Evolutionary conservation across 2,888 invertebrate species (phyloP).

Genomic region (Agonopterix heracliana): DNA sequence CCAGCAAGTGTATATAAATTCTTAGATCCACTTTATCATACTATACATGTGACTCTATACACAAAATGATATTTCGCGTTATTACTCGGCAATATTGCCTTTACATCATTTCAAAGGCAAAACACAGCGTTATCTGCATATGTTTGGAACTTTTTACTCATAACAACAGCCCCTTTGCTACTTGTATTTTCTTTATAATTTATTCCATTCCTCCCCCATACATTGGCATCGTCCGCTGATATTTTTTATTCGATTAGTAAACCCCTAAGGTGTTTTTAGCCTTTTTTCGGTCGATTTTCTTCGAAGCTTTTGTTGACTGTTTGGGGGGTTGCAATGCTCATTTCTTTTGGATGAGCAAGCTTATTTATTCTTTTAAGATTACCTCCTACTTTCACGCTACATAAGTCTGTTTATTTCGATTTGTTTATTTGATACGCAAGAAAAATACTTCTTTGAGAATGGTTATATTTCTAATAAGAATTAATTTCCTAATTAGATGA

Average conservation of each 20-base stretch:
- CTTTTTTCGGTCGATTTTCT: conserved; percentile 78
- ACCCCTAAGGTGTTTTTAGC: conserved; percentile 78
- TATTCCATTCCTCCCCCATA: conserved; percentile 73
- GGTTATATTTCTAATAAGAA: no score
- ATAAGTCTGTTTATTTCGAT: neutral
- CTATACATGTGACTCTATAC: neutral
- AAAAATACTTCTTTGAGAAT: no score
- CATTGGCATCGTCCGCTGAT: conserved; percentile 76
- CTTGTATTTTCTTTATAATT: conserved; percentile 76
- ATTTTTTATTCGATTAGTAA: conserved; percentile 79
- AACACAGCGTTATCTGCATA: conserved; percentile 59
- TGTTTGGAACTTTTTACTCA: conserved; percentile 62
- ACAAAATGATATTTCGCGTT: conserved; percentile 14
- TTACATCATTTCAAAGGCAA: conserved; percentile 48
- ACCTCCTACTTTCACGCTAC: conserved; percentile 15
- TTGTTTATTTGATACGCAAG: no score
- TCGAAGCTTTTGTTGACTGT: conserved; percentile 75
- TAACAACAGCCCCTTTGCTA: conserved; percentile 65
- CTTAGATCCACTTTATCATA: neutral
- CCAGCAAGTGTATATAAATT: no score
- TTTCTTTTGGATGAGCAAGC: conserved; percentile 72
- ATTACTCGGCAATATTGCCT: conserved; percentile 41
- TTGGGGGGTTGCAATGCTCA: conserved; percentile 70
- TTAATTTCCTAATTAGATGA: no score
- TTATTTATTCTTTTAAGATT: conserved; percentile 56